Conservation (phyloP, 2,888 invertebrate genomes). For the Drosophila fulvimacula region DNA sequence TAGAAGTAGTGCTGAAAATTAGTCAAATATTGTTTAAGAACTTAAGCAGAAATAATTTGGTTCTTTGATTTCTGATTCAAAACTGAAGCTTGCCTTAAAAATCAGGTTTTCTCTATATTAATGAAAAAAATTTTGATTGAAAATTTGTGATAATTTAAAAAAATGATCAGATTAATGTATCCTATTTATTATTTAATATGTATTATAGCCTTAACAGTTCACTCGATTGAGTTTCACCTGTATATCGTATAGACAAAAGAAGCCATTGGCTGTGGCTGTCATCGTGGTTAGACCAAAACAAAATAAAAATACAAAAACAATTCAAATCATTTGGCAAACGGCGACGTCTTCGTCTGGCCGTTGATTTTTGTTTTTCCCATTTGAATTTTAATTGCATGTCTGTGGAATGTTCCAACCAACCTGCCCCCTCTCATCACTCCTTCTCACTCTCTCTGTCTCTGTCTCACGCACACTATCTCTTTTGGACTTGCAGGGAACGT, state of each 20-base stretch:
- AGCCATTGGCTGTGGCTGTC: constrained; percentile 45
- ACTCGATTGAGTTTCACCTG: neutral
- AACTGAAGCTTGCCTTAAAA: neutral
- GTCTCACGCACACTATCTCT: constrained; percentile 8
- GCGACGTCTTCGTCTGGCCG: constrained; percentile 39
- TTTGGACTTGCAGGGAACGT: constrained; percentile 60
- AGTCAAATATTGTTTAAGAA: neutral
- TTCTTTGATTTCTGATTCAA: neutral
- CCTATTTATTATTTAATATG: too few species aligned
- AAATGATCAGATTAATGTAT: too few species aligned
- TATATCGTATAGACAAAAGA: constrained; percentile 41
- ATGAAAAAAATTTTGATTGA: neutral
- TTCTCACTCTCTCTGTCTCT: neutral
- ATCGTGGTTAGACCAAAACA: constrained; percentile 19
- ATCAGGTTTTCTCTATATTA: neutral
- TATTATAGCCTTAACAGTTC: too few species aligned
- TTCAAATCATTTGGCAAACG: constrained; percentile 21
- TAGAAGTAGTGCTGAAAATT: neutral
- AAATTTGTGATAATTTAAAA: too few species aligned
- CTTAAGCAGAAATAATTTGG: neutral
- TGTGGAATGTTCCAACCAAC: constrained; percentile 56
- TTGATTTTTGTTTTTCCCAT: constrained; percentile 34
- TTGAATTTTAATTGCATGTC: constrained; percentile 74
- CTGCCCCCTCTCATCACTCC: constrained; percentile 10
- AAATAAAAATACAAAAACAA: constrained; percentile 37